Evolutionary conservation across 2,797 vertebrate species (phyloP).

Genomic region (Arnoldichthys spilopterus): DNA sequence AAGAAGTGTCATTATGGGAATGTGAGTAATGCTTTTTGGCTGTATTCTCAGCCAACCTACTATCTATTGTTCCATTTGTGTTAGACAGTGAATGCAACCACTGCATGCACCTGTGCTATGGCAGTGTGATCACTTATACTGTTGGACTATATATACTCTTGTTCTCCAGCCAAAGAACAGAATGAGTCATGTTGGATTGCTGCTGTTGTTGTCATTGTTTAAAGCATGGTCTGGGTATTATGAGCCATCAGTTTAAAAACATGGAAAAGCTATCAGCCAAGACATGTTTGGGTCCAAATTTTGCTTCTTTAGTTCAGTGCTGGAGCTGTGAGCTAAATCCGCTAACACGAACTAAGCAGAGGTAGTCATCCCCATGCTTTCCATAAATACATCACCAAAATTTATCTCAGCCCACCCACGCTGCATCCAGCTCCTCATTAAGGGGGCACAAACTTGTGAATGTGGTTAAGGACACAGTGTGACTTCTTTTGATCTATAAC

Average conservation of each 20-base stretch:
- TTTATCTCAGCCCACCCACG: too few relatives aligned
- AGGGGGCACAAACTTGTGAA: too few relatives aligned
- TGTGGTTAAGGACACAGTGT: too few relatives aligned
- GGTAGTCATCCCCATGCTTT: too few relatives aligned
- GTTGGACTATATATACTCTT: background rate
- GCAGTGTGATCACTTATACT: background rate
- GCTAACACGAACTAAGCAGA: too few relatives aligned
- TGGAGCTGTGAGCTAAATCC: too few relatives aligned
- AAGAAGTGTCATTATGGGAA: constrained; percentile 8
- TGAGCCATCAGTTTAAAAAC: background rate
- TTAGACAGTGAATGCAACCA: background rate
- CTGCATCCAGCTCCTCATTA: too few relatives aligned
- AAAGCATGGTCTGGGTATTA: background rate
- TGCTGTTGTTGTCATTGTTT: background rate
- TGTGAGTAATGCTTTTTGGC: constrained; percentile 2
- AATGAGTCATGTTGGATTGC: background rate
- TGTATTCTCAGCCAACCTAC: background rate
- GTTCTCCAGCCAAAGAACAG: background rate
- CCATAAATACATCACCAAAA: too few relatives aligned
- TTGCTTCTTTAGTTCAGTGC: too few relatives aligned
- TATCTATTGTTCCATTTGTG: background rate
- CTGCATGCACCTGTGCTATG: background rate
- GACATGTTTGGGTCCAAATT: too few relatives aligned
- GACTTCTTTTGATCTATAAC: too few relatives aligned
- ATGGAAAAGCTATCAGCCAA: too few relatives aligned